Evolutionary conservation across 2,888 invertebrate genomes (phyloP).

Genomic region (Glaucopsyche alexis): DNA sequence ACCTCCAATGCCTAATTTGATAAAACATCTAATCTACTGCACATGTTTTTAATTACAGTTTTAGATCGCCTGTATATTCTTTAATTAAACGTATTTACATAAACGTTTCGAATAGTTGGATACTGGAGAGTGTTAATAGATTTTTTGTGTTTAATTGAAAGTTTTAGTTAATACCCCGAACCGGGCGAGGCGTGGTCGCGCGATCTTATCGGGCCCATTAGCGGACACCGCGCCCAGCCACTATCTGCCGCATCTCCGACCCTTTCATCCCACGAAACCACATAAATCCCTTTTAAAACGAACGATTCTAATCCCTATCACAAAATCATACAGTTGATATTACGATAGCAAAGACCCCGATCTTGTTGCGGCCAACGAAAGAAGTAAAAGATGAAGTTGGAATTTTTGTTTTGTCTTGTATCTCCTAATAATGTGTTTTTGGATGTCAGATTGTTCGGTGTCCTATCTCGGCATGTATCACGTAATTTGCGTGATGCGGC

Average conservation of each 20-base stretch:
- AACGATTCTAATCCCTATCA: conserved; percentile 42
- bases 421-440: conserved; percentile 60
- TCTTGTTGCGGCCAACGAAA: conserved; percentile 22
- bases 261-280: conserved; percentile 51
- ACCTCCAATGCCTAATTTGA: conserved; percentile 24
- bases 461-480: conserved; percentile 55
- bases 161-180: conserved; percentile 28
- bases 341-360: conserved; percentile 31
- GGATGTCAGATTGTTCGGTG: conserved; percentile 51
- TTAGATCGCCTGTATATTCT: neutral
- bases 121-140: conserved; percentile 15
- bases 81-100: conserved; percentile 22
- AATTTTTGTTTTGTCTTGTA: conserved; percentile 54
- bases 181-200: conserved; percentile 66
- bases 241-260: conserved; percentile 65
- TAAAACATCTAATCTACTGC: conserved; percentile 23
- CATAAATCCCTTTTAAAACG: conserved; percentile 42
- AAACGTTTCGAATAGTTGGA: conserved; percentile 8
- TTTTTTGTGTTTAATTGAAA: conserved; percentile 25
- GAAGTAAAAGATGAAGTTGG: conserved; percentile 46
- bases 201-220: conserved; percentile 75
- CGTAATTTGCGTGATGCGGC: conserved; percentile 72
- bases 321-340: conserved; percentile 40
- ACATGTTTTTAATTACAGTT: conserved; percentile 13
- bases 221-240: conserved; percentile 69